These are phyloP conservation scores for Seriola aureovittata DNA, from an alignment of 2,113 vertebrate genomes.

Conservation along the genomic window DNA sequence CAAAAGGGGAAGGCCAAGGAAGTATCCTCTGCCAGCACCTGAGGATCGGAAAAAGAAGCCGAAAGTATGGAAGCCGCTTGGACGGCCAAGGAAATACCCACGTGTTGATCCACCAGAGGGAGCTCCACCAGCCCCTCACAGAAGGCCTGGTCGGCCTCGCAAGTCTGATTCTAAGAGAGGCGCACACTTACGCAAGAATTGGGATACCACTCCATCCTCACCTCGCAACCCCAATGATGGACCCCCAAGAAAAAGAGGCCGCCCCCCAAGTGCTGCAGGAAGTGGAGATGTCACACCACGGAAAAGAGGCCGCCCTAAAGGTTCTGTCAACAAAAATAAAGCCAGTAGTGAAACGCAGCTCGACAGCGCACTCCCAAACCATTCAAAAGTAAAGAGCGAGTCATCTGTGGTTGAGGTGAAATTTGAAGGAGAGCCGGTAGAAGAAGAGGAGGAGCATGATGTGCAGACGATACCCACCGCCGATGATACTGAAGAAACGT, in stretches of 20 bases:
- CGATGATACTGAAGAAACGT: constrained; percentile 10
- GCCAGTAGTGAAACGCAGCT: neutral
- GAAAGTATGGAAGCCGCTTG: constrained; percentile 80
- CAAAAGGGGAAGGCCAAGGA: constrained; percentile 78
- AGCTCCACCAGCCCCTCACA: constrained; percentile 1
- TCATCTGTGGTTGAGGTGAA: neutral
- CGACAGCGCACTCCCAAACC: neutral
- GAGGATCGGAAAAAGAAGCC: constrained; percentile 74
- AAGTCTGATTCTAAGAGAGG: constrained; percentile 73
- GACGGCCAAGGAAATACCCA: constrained; percentile 80
- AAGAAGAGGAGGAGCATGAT: constrained; percentile 22
- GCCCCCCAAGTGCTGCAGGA: constrained; percentile 40
- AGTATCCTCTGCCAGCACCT: constrained; percentile 59
- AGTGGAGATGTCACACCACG: neutral
- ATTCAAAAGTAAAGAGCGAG: constrained; percentile 8
- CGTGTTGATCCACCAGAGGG: constrained; percentile 60
- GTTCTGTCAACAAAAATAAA: constrained; percentile 59
- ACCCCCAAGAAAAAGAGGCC: constrained; percentile 66
- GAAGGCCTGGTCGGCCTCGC: constrained; percentile 75
- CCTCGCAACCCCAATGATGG: neutral
- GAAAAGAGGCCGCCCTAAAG: constrained; percentile 74
- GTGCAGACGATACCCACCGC: neutral
- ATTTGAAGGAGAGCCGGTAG: constrained; percentile 1
- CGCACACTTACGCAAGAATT: constrained; percentile 66
- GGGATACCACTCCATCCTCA: neutral